Base-by-base conservation (phyloP, 2,888 invertebrate genomes). In the Acrobasis suavella region DNA sequence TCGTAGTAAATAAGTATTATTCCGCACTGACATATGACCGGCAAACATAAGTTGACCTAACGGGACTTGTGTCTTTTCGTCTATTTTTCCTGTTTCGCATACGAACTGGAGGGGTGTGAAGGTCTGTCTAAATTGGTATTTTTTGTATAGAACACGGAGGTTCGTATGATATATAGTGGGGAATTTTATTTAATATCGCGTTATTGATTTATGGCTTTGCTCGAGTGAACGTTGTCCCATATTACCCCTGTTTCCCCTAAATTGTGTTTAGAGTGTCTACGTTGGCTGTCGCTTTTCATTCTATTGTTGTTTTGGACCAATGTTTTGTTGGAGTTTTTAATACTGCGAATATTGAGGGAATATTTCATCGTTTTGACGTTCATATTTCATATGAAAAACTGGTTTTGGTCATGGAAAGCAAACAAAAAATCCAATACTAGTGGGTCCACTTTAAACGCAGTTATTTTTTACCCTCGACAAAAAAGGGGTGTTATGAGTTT, bases 111-210 rank as follows among this genome's bases (percentile, higher is more conserved):
- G 69, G 73, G 69, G 64, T 63, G 67, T 65, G 58, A 69, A 62
- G 66, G 56, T 76, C 86, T 70, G 38, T 52, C 56, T 65, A 75
- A 52, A 68, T 62, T 81, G 86, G 89, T 69, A 79, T 76, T 81
- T 83, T 83, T 82, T 82, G 78, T 77, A 78, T 74, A 81, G 81
- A 80, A 78, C 80, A 76, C 77, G 66, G 61, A 65, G 68, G 71
- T 73, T 75, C 72, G 69, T 81, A 76, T 84, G 85, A 88, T 87
- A 86, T 86, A 87, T 81, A 82, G 75, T 69, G 76, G 79, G 82
- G 80, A 82, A 85, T 86, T 87, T 89, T 88, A 89, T 90, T 89
- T 87, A 89, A 90, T 89, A 90, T 86, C 80, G 79, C 77, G 76
- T 80, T 87, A 89, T 89, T 89, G 89, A 90, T 89, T 89, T 90